Conservation (phyloP, 37 sponge, comb jelly and placozoan genomes). For the Chondrosia reniformis region DNA sequence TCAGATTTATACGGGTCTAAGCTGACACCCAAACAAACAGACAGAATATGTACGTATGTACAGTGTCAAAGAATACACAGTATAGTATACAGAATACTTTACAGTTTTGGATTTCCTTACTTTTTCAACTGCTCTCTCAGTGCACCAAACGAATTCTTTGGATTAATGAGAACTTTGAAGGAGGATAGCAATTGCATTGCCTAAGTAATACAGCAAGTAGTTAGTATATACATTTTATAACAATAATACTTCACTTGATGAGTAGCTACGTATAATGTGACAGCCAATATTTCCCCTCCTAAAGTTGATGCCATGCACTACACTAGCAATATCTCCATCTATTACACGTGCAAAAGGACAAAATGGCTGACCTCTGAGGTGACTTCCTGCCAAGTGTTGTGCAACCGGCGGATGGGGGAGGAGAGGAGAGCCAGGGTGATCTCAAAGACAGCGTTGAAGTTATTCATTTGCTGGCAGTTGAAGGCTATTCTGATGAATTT, state of each 20-base stretch:
- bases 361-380: constrained; percentile 28
- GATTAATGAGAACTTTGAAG: constrained; percentile 2
- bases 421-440: constrained; percentile 40
- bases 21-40: background rate
- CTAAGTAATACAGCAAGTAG: no score
- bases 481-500: constrained; percentile 36
- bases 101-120: background rate
- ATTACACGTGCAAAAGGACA: no score
- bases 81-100: background rate
- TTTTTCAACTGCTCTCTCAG: constrained; percentile 19
- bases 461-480: constrained; percentile 24
- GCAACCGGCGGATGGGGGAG: constrained; percentile 42
- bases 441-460: constrained; percentile 60
- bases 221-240: no score
- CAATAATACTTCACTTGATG: no score
- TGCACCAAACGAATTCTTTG: background rate
- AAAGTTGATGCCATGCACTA: no score
- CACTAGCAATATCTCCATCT: no score
- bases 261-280: no score
- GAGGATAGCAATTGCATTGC: constrained; percentile 1
- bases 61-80: background rate
- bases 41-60: background rate
- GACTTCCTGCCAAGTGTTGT: constrained; percentile 58
- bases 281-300: no score
- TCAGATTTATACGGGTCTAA: background rate